These are phyloP conservation scores for Umimayanthus chanpuru DNA, from an alignment of 92 coral and sea anemone genomes.

Conservation along the genomic window DNA sequence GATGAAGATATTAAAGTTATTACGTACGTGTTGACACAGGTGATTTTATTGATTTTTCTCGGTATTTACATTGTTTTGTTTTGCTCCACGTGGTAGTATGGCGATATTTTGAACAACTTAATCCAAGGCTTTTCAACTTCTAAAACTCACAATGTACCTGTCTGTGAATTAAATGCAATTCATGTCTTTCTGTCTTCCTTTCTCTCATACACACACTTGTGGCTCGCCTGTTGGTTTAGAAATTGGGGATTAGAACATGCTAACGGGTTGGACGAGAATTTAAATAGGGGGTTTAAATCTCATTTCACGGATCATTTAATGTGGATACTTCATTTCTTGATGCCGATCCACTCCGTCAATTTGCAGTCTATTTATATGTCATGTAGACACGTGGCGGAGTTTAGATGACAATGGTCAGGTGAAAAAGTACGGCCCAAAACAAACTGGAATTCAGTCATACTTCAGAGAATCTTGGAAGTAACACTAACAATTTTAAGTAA, in stretches of 20 bases:
- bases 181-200: too few species aligned
- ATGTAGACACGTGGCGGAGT: slow-evolving; percentile 34
- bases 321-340: not conserved
- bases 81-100: slow-evolving; percentile 24
- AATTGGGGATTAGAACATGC: not conserved
- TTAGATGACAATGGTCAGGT: slow-evolving; percentile 2
- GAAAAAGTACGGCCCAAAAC: slow-evolving; percentile 1
- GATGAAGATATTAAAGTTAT: slow-evolving; percentile 29
- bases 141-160: not conserved
- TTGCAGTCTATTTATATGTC: slow-evolving; percentile 13
- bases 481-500: not conserved
- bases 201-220: not conserved
- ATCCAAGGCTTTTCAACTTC: slow-evolving; percentile 9
- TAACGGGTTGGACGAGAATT: not conserved
- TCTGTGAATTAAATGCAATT: not conserved
- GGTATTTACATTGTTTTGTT: slow-evolving; percentile 39
- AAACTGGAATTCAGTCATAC: slow-evolving; percentile 10
- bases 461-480: not conserved
- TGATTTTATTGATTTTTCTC: slow-evolving; percentile 29
- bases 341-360: not conserved
- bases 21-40: slow-evolving; percentile 34
- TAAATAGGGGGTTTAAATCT: slow-evolving; percentile 17
- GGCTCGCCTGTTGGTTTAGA: not conserved
- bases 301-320: slow-evolving; percentile 37
- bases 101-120: not conserved